Base-by-base conservation (phyloP, 2,888 invertebrate genomes). In the Ligdia adustata region DNA sequence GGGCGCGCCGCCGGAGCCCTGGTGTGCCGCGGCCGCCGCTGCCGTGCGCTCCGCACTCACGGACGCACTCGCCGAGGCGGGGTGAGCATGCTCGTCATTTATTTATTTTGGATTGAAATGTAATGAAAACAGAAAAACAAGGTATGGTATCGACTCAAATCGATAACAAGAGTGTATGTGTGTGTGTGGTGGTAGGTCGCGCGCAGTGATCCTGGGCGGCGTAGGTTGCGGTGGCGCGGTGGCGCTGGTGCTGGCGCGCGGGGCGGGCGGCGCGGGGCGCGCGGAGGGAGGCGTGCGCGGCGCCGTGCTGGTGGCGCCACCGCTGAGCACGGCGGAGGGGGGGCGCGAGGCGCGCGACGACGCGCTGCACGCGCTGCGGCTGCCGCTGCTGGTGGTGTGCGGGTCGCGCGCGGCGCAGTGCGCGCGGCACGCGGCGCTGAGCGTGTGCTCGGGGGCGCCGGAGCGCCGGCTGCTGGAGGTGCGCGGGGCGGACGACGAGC, bases 251-350 rank as follows among this genome's bases (percentile, higher is more conserved):
- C 68, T 55, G 75, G 75, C 46, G 75, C 71, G 59, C 27, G 52
- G 42, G 31, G 65, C 45, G 47, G 58, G 44, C 47, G 59, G 39
- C 37, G 57, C 47, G 49, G 46, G 15, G 89, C 52, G 45, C 28
- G 32, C 45, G 33, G 50, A 28, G 26, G 58, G 56, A 50, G 52
- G 62, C 29, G 64, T 67, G 66, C 69, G 72, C 20, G 94, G 94
- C 9, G 91, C 93, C 26, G 90, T 95, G 53, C 93, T 94, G 69
- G 83, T 94, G 46, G 94, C 94, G 28, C 94, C 95, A 71, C 93
- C 95, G 28, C 89, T 93, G 60, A 85, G 87, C 39, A 93, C 93
- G 11, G 91, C 93, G 0, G 93, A 92, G 71, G 95, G 94, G 9
- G 88, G 89, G 60, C 81, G 94, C 52, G 94, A 93, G 47, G 89